These are phyloP conservation scores for Drosophila villosipedis DNA, from an alignment of 2,888 invertebrate genomes.

Conservation along the genomic window DNA sequence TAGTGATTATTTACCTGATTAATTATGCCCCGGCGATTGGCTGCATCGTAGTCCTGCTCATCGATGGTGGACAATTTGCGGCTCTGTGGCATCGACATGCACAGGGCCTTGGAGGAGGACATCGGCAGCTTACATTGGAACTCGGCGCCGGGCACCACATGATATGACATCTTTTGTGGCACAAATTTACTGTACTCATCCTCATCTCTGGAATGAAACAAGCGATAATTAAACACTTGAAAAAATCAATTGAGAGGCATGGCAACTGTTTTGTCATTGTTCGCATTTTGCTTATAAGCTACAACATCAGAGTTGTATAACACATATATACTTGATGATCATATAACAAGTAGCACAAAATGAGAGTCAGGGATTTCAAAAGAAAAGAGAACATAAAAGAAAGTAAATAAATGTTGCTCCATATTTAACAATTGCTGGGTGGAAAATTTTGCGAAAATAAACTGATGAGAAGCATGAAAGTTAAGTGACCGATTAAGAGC, in stretches of 20 bases:
- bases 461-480: neutral
- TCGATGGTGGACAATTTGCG: conserved; percentile 70
- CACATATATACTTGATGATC: conserved; percentile 5
- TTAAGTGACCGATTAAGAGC: neutral
- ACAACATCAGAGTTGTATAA: conserved; percentile 2
- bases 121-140: conserved; percentile 63
- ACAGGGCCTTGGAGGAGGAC: conserved; percentile 26
- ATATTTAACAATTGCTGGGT: neutral
- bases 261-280: conserved; percentile 25
- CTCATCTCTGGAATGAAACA: conserved; percentile 70
- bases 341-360: neutral
- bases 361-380: neutral
- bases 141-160: conserved; percentile 77
- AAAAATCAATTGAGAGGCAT: conserved; percentile 18
- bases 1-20: conserved; percentile 70
- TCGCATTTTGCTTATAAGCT: neutral
- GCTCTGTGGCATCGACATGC: conserved; percentile 6
- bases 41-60: conserved; percentile 69
- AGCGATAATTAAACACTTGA: conserved; percentile 29
- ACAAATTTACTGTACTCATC: conserved; percentile 82
- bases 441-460: neutral
- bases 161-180: conserved; percentile 71
- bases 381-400: neutral
- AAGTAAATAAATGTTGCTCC: neutral
- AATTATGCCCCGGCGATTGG: conserved; percentile 69